phyloP scores from a whole-genome alignment of 2,888 invertebrate species.

The Tanaodytes sp. region DNA sequence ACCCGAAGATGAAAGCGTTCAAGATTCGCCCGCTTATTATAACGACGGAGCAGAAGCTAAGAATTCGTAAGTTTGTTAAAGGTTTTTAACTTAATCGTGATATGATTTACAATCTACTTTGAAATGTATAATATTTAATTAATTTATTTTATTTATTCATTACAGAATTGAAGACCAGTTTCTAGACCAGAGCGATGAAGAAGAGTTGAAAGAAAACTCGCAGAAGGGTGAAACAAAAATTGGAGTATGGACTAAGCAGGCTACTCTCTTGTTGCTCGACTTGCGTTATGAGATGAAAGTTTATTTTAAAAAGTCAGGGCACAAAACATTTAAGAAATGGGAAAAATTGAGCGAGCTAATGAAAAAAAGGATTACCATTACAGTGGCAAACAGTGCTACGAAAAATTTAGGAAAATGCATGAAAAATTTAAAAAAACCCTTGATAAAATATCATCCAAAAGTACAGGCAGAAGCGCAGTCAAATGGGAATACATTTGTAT shows the following conservation, averaged over 20 bases:
- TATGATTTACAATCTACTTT: too few species aligned
- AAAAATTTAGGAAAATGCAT: slow-evolving; percentile 13
- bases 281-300: slow-evolving; percentile 4
- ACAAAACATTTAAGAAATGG: slow-evolving; percentile 9
- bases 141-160: too few species aligned
- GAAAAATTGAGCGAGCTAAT: slow-evolving; percentile 5
- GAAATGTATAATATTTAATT: too few species aligned
- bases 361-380: slow-evolving; percentile 11
- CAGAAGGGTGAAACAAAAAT: neutral
- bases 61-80: too few species aligned
- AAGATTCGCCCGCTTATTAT: too few species aligned
- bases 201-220: neutral
- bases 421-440: slow-evolving; percentile 3
- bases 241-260: neutral
- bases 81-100: too few species aligned
- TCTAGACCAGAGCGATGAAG: neutral
- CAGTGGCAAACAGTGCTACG: slow-evolving; percentile 8
- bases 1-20: too few species aligned
- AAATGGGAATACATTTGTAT: slow-evolving; percentile 2
- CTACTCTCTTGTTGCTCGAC: slow-evolving; percentile 10
- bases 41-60: too few species aligned
- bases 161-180: slow-evolving; percentile 12
- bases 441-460: slow-evolving; percentile 2
- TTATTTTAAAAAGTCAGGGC: slow-evolving; percentile 13
- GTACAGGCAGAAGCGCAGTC: neutral